A percentile compares a stretch with the other conserved stretches of the same genome.
Conservation (phyloP, 2,113 vertebrate species). For the Catagonus wagneri region DNA sequence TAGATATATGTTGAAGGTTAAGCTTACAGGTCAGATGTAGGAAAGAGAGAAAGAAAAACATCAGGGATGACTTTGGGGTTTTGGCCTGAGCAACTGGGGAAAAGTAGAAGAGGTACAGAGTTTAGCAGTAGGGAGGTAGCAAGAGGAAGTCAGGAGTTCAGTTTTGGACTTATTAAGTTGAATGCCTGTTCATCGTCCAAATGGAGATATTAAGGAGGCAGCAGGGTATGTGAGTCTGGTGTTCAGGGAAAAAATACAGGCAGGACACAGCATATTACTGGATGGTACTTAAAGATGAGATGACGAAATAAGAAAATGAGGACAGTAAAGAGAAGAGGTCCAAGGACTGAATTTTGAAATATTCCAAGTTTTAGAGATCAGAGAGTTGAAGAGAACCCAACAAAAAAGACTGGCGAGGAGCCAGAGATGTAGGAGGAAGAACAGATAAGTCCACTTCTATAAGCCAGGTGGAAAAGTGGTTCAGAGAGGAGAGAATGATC, state of each 20-base stretch:
- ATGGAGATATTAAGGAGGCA: background rate
- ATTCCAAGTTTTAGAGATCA: background rate
- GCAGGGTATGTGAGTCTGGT: background rate
- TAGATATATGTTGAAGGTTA: background rate
- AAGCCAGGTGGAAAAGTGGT: background rate
- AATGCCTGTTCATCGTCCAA: background rate
- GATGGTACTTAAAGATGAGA: background rate
- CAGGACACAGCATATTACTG: background rate
- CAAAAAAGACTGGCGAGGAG: background rate
- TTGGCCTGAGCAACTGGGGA: background rate
- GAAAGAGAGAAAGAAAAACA: background rate
- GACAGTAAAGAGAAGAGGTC: background rate
- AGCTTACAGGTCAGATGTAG: background rate
- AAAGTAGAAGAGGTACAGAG: background rate
- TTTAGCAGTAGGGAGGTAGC: background rate
- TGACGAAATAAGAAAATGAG: background rate
- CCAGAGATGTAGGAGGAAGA: background rate
- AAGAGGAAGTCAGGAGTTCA: background rate
- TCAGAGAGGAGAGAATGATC: background rate
- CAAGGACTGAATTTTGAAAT: background rate
- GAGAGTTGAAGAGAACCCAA: background rate
- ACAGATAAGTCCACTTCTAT: background rate
- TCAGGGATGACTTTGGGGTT: background rate
- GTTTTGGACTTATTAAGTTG: background rate
- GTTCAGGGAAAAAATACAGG: background rate